Conservation (phyloP, 2,888 invertebrate species). For the Apamea monoglypha region DNA sequence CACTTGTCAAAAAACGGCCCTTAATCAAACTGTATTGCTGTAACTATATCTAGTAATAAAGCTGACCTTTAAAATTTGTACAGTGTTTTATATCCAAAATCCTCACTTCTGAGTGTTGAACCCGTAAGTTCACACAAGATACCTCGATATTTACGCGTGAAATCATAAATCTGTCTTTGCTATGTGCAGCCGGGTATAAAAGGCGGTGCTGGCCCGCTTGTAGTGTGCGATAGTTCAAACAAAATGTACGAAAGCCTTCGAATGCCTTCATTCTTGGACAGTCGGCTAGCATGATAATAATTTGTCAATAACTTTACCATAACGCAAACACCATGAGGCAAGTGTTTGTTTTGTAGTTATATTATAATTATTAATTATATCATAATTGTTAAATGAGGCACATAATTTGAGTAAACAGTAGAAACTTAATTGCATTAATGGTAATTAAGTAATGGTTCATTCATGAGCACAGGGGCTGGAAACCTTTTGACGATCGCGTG, state of each 20-base stretch:
- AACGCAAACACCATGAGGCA: not conserved
- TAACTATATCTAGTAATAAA: no score
- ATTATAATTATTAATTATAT: constrained; percentile 9
- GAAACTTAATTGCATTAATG: constrained; percentile 36
- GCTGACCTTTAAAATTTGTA: no score
- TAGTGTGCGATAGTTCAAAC: not conserved
- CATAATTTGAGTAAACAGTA: constrained; percentile 34
- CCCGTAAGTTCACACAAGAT: no score
- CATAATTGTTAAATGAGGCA: constrained; percentile 25
- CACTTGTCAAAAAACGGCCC: no score
- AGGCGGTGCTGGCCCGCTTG: no score
- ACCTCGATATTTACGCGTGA: no score
- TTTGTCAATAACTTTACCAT: not conserved
- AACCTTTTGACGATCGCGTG: constrained; percentile 15
- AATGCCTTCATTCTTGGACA: not conserved
- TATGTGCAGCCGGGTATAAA: no score
- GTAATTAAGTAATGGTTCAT: constrained; percentile 48
- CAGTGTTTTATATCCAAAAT: no score
- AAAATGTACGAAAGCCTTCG: not conserved
- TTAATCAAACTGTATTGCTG: no score
- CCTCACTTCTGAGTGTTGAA: no score
- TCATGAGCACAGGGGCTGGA: constrained; percentile 13
- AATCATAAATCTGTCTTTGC: no score
- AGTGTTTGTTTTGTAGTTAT: not conserved
- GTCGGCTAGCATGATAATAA: not conserved